These are phyloP conservation scores for Drosophila paramelanica DNA, from an alignment of 2,888 invertebrate species.

Conservation along the genomic window DNA sequence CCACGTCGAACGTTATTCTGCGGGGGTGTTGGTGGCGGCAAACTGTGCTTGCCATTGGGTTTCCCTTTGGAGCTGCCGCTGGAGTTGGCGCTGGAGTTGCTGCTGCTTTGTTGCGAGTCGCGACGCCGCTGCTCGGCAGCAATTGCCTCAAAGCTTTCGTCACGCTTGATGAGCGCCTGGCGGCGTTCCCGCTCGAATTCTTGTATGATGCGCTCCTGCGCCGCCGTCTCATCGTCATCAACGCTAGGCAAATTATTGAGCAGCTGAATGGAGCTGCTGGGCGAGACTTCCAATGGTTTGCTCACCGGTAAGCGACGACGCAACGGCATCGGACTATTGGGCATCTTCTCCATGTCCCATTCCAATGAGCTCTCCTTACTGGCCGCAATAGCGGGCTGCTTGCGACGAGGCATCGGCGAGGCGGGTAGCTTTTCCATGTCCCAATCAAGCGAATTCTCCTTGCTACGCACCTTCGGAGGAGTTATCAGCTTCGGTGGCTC, in stretches of 20 bases:
- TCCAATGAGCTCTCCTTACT: conserved; percentile 70
- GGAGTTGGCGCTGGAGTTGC: conserved; percentile 56
- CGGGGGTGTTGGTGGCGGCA: conserved; percentile 62
- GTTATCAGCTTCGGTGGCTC: conserved; percentile 42
- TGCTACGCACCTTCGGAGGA: conserved; percentile 56
- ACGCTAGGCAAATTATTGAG: conserved; percentile 67
- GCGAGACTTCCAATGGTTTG: conserved; percentile 51
- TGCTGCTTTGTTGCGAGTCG: conserved; percentile 59
- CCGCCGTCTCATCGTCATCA: conserved; percentile 51
- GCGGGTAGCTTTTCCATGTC: conserved; percentile 71
- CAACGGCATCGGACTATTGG: conserved; percentile 78
- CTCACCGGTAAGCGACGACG: conserved; percentile 47
- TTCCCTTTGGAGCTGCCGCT: conserved; percentile 65
- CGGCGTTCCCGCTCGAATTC: conserved; percentile 83
- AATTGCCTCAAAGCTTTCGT: conserved; percentile 76
- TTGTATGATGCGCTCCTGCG: conserved; percentile 75
- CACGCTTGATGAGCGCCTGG: conserved; percentile 81
- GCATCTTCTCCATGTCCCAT: conserved; percentile 82
- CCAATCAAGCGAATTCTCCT: conserved; percentile 72
- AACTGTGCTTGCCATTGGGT: conserved; percentile 63
- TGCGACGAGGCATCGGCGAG: conserved; percentile 79
- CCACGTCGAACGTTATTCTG: conserved; percentile 39
- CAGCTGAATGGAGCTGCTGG: conserved; percentile 66
- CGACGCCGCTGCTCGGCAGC: conserved; percentile 60
- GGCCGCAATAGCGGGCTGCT: conserved; percentile 17